phyloP scores from a whole-genome alignment of 2,888 invertebrate genomes.

The Therioaphis trifolii region DNA sequence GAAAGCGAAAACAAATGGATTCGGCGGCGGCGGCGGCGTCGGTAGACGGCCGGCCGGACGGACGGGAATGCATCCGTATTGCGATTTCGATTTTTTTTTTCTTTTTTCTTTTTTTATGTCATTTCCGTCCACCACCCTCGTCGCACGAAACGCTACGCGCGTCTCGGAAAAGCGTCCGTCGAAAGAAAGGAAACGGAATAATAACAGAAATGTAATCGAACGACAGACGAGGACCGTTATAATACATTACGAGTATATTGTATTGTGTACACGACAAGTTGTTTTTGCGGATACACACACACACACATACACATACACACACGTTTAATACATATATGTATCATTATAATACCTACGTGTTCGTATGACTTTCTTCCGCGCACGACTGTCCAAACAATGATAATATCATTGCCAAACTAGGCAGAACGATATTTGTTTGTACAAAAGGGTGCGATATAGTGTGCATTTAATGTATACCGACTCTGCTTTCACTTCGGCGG shows the following conservation, averaged over 20 bases:
- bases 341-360: not conserved
- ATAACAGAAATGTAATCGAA: slow-evolving; percentile 11
- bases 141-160: not conserved
- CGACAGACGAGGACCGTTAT: slow-evolving; percentile 12
- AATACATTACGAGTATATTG: not conserved
- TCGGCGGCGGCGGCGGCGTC: too few relatives aligned
- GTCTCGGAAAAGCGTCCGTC: slow-evolving; percentile 3
- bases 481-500: slow-evolving; percentile 49
- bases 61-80: not conserved
- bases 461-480: not conserved
- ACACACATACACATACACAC: not conserved
- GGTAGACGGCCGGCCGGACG: too few relatives aligned
- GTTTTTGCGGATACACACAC: slow-evolving; percentile 27
- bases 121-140: not conserved
- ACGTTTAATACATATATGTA: not conserved
- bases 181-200: slow-evolving; percentile 24
- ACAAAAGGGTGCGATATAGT: slow-evolving; percentile 50
- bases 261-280: not conserved
- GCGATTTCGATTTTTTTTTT: slow-evolving; percentile 37
- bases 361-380: slow-evolving; percentile 49
- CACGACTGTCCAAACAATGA: slow-evolving; percentile 55
- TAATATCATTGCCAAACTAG: slow-evolving; percentile 60
- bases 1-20: slow-evolving; percentile 45
- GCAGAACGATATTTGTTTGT: slow-evolving; percentile 60
- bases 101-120: not conserved